Evolutionary conservation across 2,797 vertebrate species (phyloP), one percentile per base, ranked within the genome.

Genomic region (Euthynnus affinis): DNA sequence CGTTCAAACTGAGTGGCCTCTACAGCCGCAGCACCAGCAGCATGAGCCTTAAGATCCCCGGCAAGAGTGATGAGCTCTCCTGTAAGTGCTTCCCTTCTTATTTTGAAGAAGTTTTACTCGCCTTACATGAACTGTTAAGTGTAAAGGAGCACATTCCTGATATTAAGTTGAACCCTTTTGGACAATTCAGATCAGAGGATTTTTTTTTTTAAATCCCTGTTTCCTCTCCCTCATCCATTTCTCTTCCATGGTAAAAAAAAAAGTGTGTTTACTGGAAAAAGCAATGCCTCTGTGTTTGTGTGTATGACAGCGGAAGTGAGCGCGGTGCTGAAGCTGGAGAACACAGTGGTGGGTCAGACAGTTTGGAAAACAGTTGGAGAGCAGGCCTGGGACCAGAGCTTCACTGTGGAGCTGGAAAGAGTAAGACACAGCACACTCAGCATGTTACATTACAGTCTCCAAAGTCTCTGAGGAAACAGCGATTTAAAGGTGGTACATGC

Each of bases 271-370:
- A 48, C 44, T 51, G 8, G 5, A 34, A 62, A 62, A 23, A 51
- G n/a, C 48, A 9, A 12, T 52, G 12, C 32, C 29, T 49, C 3
- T 13, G 18, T 65, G 34, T 74, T 32, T 75, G 62, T 82, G 69
- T 84, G 63, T 68, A 67, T 52, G 32, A 1, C 91, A 98, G 97
- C 82, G 55, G 97, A 98, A 80, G 96, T 98, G 77, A 96, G 96
- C 34, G 96, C 96, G 0, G 96, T 97, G 67, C 91, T 98, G 90
- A 97, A 97, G 92, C 88, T 98, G 92, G 97, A 98, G 85, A 98
- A 98, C 89, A 89, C 93, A 0, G 96, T 97, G 73, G 96, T 97
- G 79, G 96, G 96, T 6, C 97, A 97, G 94, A 96, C 97, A 0
- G 88, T 91, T n/a, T 98, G 97, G 97, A 97, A 87, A 80, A 91